phyloP scores from a whole-genome alignment of 2,888 invertebrate genomes.

The Athrips mouffetella region DNA sequence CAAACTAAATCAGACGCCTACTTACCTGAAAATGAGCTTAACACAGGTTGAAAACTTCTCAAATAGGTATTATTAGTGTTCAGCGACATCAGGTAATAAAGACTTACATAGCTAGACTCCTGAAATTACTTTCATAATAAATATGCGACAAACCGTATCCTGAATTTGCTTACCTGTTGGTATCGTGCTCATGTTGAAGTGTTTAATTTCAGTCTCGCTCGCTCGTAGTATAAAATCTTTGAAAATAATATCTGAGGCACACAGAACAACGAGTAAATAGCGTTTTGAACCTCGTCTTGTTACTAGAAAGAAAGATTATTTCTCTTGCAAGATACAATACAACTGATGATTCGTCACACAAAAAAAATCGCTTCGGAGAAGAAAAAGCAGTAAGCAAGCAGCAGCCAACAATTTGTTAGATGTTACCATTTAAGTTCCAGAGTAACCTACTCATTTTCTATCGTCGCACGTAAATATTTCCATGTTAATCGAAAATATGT shows the following conservation, averaged over 20 bases:
- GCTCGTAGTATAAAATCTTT: constrained; percentile 19
- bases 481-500: no score
- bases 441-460: no score
- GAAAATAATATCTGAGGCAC: constrained; percentile 2
- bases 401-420: no score
- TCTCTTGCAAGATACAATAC: neutral
- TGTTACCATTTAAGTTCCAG: no score
- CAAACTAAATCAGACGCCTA: no score
- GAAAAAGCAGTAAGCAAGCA: no score
- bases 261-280: neutral
- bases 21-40: no score
- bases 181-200: constrained; percentile 57
- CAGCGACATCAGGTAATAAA: neutral
- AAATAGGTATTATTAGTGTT: no score
- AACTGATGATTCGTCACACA: constrained; percentile 4
- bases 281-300: neutral
- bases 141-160: neutral
- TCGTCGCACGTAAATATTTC: no score
- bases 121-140: neutral
- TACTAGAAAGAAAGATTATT: neutral
- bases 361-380: no score
- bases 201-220: constrained; percentile 12
- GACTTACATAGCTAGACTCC: neutral
- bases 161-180: constrained; percentile 54
- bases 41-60: no score